phyloP scores from a whole-genome alignment of 2,797 vertebrate genomes.

The Hyperoplus lanceolatus region DNA sequence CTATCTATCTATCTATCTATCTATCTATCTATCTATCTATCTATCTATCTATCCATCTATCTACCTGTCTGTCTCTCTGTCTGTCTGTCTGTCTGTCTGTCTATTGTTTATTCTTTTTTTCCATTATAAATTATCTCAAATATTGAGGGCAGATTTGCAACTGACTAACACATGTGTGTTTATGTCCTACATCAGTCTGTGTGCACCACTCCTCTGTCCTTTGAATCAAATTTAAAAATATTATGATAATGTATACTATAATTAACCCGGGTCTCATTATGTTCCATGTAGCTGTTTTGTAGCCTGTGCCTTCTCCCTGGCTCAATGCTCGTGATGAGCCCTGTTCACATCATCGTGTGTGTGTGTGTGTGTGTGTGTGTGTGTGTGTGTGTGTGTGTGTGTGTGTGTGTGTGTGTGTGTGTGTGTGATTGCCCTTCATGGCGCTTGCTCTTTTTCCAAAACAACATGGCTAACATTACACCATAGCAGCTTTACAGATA shows the following conservation, averaged over 20 bases:
- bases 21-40: not conserved
- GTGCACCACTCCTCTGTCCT: not conserved
- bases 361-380: too few species aligned
- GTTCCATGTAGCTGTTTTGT: slow-evolving; percentile 60
- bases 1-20: not conserved
- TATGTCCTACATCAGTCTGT: not conserved
- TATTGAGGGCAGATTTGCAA: not conserved
- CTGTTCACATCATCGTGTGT: slow-evolving; percentile 64
- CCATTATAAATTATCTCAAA: too few species aligned
- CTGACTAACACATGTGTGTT: not conserved
- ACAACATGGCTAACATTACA: slow-evolving; percentile 56
- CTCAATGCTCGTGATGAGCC: slow-evolving; percentile 59
- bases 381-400: too few species aligned
- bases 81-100: too few species aligned
- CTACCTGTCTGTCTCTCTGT: not conserved
- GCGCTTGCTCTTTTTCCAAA: slow-evolving; percentile 68
- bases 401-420: too few species aligned
- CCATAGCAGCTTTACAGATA: too few species aligned
- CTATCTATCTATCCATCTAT: not conserved
- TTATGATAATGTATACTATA: slow-evolving; percentile 49
- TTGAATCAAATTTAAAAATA: slow-evolving; percentile 38
- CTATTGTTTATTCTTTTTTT: too few species aligned
- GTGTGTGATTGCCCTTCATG: slow-evolving; percentile 45
- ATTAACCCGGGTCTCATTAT: slow-evolving; percentile 59
- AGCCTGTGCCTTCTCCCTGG: slow-evolving; percentile 32